phyloP scores from a whole-genome alignment of 35 echinoderm and acorn worm species.

The Heliocidaris erythrogramma region DNA sequence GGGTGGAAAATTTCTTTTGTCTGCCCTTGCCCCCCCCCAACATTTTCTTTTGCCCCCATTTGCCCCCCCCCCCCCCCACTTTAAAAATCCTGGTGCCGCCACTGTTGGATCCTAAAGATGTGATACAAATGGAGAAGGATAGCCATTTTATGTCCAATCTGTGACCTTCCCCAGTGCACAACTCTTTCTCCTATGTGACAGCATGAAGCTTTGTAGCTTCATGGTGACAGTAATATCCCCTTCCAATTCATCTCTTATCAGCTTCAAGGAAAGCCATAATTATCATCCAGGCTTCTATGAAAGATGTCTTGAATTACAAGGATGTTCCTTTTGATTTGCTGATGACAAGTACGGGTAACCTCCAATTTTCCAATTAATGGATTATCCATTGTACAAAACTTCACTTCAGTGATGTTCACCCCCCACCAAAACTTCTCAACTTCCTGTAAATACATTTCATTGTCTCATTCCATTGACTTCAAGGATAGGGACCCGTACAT shows the following conservation, averaged over 20 bases:
- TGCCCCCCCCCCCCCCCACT: too few relatives aligned
- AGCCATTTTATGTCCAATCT: neutral
- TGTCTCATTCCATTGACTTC: neutral
- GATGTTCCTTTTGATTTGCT: neutral
- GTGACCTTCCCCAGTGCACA: neutral
- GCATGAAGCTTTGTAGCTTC: too few relatives aligned
- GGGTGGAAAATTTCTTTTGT: too few relatives aligned
- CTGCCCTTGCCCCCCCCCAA: too few relatives aligned
- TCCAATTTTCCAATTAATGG: neutral
- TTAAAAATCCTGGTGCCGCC: too few relatives aligned
- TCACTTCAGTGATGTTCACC: neutral
- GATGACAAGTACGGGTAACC: neutral
- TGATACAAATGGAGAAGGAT: neutral
- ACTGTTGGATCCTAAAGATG: neutral
- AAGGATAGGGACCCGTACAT: too few relatives aligned
- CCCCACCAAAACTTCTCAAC: neutral
- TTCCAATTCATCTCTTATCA: neutral
- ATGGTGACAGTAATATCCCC: neutral
- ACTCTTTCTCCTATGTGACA: neutral
- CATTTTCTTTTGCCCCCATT: too few relatives aligned
- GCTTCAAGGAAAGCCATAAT: neutral
- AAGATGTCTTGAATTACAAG: neutral
- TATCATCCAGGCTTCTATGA: neutral
- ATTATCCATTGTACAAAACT: neutral
- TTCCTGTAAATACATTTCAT: neutral